Evolutionary conservation across 2,113 vertebrate species (phyloP), one percentile per base, ranked within the genome.

Genomic region (Saccopteryx bilineata): DNA sequence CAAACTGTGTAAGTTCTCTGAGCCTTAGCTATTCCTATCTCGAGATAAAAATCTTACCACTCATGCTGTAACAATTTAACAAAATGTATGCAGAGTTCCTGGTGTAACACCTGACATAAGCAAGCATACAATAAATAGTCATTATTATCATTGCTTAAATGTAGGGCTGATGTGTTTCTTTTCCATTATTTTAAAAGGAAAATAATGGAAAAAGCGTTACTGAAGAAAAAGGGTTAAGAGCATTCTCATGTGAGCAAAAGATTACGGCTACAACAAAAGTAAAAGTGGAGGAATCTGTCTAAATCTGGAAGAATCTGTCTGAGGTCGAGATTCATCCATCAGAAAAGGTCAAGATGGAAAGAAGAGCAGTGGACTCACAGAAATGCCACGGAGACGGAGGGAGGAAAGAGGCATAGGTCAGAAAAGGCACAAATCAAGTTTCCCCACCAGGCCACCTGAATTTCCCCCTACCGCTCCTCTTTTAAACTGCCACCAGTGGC

Each of bases 381-480:
- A 87, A 90, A 89, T 6, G 63, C 82, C 85, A 74, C 5, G 0
- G 61, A 85, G 39, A 89, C 50, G n/a, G 28, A 63, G 61, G 3
- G 19, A 80, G 66, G 48, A 86, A n/a, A n/a, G 68, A 17, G n/a
- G 56, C 26, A 0, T 21, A 33, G 94, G 71, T 72, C 80, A 92
- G 63, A 7, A 58, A 76, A 92, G 61, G 68, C 90, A 92, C 90
- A 90, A 39, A 90, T 78, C 80, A 46, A 50, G 81, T 48, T 56
- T 72, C 91, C 76, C 95, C 83, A 81, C 56, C 78, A 83, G 69
- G 82, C 94, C 85, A 91, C 82, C 60, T 74, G 86, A 26, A 9
- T 50, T 69, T 86, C 88, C 31, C 61, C 69, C 39, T 26, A 18
- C 26, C 75, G 80, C 52, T 89, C 79, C 75, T 66, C 93, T 66